Evolutionary conservation across 2,888 invertebrate species (phyloP), one percentile per base, ranked within the genome.

Genomic region (Nephrotoma guestfalica): DNA sequence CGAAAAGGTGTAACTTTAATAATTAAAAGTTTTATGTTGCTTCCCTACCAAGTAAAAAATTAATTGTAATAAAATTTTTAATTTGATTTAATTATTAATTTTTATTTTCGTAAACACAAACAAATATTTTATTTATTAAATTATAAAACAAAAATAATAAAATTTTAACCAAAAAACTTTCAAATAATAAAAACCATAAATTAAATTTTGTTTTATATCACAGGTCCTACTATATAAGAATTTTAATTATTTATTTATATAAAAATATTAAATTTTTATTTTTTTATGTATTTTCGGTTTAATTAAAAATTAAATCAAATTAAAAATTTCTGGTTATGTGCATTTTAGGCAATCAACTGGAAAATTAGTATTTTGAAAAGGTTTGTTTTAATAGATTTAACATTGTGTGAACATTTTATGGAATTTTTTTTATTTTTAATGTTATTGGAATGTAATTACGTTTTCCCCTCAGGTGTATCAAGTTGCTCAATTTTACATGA

Each of bases 211-310:
- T 18, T 71, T 71, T 84, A 41, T 84, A 84, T 84, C 84, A 84
- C 84, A 84, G 84, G 84, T 84, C 84, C 84, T 84, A 84, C 84
- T 84, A 84, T 84, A 84, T n/a, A 84, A 84, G 71, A 71, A 71
- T 71, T 71, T 71, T 71, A 71, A 71, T 71, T 71, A 71, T 71
- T 71, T 30, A 71, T 71, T 71, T 71, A 71, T 71, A 71, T 71
- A 30, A 71, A 71, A 71, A 71, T 71, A 30, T 71, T n/a, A 71
- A 30, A 2, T 71, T 71, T 71, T 18, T 71, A 30, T 30, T 30
- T 30, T 30, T 71, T 15, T 15, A 57, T 57, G 6, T 30, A 30
- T 30, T 71, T 71, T 71, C 9, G 71, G 71, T 18, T 30, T 9
- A 71, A 30, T 71, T 71, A 71, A 71, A 71, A 71, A 30, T 71